Conservation (phyloP, 2,113 vertebrate genomes). For the Misgurnus anguillicaudatus region DNA sequence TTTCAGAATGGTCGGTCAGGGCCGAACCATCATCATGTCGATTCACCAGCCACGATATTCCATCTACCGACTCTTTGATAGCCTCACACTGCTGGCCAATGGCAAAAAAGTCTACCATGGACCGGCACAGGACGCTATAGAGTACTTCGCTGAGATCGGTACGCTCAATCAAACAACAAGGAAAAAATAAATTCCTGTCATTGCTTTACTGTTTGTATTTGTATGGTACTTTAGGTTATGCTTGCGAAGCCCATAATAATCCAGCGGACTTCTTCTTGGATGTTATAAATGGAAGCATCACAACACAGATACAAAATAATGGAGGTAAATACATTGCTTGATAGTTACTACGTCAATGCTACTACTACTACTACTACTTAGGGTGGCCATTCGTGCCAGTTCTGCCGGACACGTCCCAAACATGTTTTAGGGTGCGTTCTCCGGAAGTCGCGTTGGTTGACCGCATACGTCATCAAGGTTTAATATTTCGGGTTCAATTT, state of each 20-base stretch:
- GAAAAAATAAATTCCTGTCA: background rate
- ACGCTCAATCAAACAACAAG: background rate
- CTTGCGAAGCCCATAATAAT: constrained; percentile 90
- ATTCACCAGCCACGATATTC: constrained; percentile 96
- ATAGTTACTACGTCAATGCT: background rate
- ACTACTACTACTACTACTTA: too few species aligned
- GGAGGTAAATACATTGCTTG: constrained; percentile 69
- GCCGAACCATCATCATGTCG: constrained; percentile 91
- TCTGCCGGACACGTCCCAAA: too few species aligned
- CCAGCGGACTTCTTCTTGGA: constrained; percentile 96
- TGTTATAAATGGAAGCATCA: constrained; percentile 86
- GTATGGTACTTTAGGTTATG: constrained; percentile 72
- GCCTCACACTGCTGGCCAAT: constrained; percentile 82
- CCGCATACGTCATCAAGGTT: too few species aligned
- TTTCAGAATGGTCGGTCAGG: constrained; percentile 83
- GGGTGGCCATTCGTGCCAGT: too few species aligned
- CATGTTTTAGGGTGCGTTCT: too few species aligned
- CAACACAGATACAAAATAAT: constrained; percentile 61
- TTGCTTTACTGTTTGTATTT: constrained; percentile 19
- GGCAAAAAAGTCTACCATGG: constrained; percentile 89
- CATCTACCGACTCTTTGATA: constrained; percentile 93
- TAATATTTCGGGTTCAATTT: too few species aligned
- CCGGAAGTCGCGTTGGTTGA: too few species aligned
- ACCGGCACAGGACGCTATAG: constrained; percentile 75
- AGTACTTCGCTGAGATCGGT: constrained; percentile 84